Evolutionary conservation across 1,140 invertebrate species (phyloP), one percentile per base, ranked within the genome.

Genomic region (Sycophila sp.): DNA sequence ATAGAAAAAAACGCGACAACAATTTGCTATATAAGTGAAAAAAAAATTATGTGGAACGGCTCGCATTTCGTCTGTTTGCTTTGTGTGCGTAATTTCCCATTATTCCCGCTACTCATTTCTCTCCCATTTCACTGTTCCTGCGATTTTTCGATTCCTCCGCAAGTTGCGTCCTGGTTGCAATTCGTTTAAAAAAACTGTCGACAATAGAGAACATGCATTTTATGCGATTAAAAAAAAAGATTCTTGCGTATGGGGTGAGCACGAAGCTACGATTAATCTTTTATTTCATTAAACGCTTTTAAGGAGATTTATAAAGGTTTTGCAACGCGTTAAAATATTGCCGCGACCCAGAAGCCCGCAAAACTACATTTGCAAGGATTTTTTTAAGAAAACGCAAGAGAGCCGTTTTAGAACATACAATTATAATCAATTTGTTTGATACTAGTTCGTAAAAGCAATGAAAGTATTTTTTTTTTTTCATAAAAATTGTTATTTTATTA

Each of bases 211-310:
- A 82, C 77, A 79, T 79, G 79, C 78, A 82, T 60, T 77, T 78
- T 81, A 77, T 77, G 78, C 80, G 77, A 81, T 82, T 82, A 82
- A 84, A 84, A 77, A 82, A 84, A 84, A 77, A 80, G 83, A 76
- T 74, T 79, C 68, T 84, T 86, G 89, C 89, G 90, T 85, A 91
- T 91, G n/a, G n/a, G n/a, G n/a, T n/a, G 83, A 69, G 47, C 56
- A 60, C 40, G n/a, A 69, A 62, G 66, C 56, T 69, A 56, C 66
- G 65, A 49, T 59, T 59, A 68, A 22, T 68, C n/a, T n/a, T n/a
- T n/a, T 67, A 47, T 26, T 55, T 55, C 15, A 66, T 66, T 55
- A 66, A 66, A n/a, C n/a, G n/a, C n/a, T 66, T 66, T 66, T 42
- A 32, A 45, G n/a, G 22, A 47, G 8, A 22, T 19, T 22, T 22